phyloP scores from a whole-genome alignment of 2,888 invertebrate species.

The Nasonovia ribisnigri region DNA sequence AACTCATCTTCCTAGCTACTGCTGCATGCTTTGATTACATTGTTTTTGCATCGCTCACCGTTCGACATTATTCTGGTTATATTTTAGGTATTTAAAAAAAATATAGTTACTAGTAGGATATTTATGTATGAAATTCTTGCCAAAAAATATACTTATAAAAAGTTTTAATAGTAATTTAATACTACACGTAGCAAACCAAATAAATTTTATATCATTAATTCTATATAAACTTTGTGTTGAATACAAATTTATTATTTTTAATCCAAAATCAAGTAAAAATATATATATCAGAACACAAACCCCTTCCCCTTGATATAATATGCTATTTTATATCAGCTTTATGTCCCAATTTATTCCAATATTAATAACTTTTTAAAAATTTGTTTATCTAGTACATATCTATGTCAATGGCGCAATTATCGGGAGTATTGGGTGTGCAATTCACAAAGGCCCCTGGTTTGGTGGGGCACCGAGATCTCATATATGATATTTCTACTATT shows the following conservation, averaged over 20 bases:
- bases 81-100: constrained; percentile 32
- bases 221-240: not conserved
- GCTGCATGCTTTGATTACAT: constrained; percentile 22
- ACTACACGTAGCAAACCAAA: not conserved
- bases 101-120: not conserved
- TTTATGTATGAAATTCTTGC: not conserved
- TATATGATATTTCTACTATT: too few species aligned
- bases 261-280: not conserved
- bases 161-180: not conserved
- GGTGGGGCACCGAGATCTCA: too few species aligned
- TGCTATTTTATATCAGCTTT: not conserved
- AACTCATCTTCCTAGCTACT: constrained; percentile 47
- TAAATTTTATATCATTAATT: too few species aligned
- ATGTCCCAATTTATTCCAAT: not conserved
- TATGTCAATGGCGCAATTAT: too few species aligned
- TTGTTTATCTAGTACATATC: not conserved
- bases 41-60: constrained; percentile 47
- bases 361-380: not conserved
- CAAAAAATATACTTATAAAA: not conserved
- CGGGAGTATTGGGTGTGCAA: too few species aligned
- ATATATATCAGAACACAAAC: not conserved
- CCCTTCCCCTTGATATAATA: not conserved
- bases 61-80: constrained; percentile 53
- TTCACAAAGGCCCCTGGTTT: too few species aligned
- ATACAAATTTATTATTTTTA: not conserved